Percentiles rank a stretch among this genome's conserved stretches.
Conservation (phyloP, 2,113 vertebrate genomes). For the Vireo altiloquus region DNA sequence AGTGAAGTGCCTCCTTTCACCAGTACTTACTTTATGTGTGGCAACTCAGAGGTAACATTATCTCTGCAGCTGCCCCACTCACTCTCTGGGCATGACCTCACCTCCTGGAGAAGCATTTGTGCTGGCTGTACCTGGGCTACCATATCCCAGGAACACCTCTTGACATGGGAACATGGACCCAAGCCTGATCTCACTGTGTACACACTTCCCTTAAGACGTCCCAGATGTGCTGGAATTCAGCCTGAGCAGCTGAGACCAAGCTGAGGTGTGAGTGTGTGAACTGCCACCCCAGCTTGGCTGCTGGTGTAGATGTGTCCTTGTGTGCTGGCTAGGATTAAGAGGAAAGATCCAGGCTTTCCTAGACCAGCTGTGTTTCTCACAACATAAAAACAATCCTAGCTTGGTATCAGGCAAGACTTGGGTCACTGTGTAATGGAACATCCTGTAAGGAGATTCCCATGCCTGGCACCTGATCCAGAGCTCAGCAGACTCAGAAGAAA, state of each 20-base stretch:
- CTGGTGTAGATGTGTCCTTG: neutral
- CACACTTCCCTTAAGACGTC: neutral
- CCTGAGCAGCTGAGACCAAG: neutral
- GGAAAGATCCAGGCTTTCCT: neutral
- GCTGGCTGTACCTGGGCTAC: neutral
- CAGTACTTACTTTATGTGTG: neutral
- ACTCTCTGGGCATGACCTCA: neutral
- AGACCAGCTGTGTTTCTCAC: neutral
- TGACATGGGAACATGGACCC: accelerated
- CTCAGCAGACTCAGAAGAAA: neutral
- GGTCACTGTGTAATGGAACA: neutral
- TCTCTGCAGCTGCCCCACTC: neutral
- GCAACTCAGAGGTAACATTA: neutral
- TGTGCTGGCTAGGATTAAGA: neutral
- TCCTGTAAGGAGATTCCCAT: neutral
- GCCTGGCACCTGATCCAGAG: neutral
- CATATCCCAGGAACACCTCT: neutral
- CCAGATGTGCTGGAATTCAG: neutral
- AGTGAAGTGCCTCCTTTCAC: neutral
- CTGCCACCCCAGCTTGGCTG: neutral
- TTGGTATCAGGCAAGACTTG: neutral
- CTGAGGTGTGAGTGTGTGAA: neutral
- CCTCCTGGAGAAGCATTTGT: neutral
- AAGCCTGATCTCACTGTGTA: neutral
- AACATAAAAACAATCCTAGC: neutral